Conservation (phyloP, 1,140 invertebrate genomes). For the Magallana ariakensis region DNA sequence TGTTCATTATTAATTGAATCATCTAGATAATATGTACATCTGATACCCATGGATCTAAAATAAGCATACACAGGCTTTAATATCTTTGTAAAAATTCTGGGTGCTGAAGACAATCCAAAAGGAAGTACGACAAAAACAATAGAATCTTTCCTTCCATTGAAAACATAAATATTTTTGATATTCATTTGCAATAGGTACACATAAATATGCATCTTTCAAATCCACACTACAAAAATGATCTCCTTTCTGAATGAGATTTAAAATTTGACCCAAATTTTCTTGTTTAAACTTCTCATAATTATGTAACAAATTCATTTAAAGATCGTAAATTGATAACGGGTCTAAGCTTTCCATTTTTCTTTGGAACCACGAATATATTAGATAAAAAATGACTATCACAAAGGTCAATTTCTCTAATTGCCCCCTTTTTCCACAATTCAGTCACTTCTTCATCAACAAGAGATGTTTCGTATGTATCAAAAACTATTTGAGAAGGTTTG, state of each 20-base stretch:
- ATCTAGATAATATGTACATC: conserved; percentile 13
- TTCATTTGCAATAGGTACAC: background rate
- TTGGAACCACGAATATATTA: background rate
- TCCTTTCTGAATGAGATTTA: conserved; percentile 41
- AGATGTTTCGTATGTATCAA: too few relatives aligned
- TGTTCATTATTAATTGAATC: background rate
- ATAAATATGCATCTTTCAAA: conserved; percentile 50
- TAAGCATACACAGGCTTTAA: conserved; percentile 43
- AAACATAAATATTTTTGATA: conserved; percentile 40
- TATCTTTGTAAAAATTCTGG: conserved; percentile 47
- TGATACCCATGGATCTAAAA: conserved; percentile 34
- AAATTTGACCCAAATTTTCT: background rate
- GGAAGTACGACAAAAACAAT: conserved; percentile 48
- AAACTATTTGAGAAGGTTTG: too few relatives aligned
- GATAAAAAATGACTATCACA: background rate
- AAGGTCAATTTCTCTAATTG: background rate
- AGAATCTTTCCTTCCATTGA: conserved; percentile 42
- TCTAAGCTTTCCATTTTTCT: conserved; percentile 12
- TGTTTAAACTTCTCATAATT: too few relatives aligned
- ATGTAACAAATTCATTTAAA: too few relatives aligned
- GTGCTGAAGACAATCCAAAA: conserved; percentile 48
- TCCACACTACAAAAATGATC: conserved; percentile 51
- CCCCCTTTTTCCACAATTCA: too few relatives aligned
- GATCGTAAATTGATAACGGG: background rate
- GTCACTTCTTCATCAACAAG: too few relatives aligned